These are phyloP conservation scores for Drosophila navojoa DNA, from an alignment of 1,140 invertebrate species.

Conservation along the genomic window DNA sequence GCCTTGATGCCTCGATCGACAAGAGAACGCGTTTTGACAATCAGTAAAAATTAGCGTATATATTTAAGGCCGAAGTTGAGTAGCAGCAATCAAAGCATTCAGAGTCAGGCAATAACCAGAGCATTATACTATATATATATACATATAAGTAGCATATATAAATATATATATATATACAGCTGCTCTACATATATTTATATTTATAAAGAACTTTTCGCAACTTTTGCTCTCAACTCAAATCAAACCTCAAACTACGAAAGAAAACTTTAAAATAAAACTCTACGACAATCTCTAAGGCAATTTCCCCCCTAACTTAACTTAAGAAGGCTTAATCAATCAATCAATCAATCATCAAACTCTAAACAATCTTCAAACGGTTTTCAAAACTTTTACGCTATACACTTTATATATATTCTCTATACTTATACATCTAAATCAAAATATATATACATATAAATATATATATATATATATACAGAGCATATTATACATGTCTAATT, in stretches of 20 bases:
- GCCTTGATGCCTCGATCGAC: constrained; percentile 65
- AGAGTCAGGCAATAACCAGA: constrained; percentile 43
- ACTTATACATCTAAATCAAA: constrained; percentile 36
- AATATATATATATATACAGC: constrained; percentile 35
- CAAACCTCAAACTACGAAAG: constrained; percentile 59
- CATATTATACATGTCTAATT: constrained; percentile 52
- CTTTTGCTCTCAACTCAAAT: constrained; percentile 63
- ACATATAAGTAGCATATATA: constrained; percentile 43
- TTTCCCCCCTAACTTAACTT: constrained; percentile 24
- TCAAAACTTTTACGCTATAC: constrained; percentile 65
- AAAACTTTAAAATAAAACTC: constrained; percentile 34
- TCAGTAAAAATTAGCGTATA: constrained; percentile 83
- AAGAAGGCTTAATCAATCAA: constrained; percentile 61
- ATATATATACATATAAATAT: constrained; percentile 6
- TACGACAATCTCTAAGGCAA: constrained; percentile 75
- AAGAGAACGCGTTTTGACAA: constrained; percentile 84
- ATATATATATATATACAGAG: constrained; percentile 14
- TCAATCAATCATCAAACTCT: constrained; percentile 72
- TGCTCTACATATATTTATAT: constrained; percentile 59
- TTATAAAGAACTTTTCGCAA: constrained; percentile 69
- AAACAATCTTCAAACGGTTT: constrained; percentile 76
- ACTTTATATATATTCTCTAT: constrained; percentile 33
- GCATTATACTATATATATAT: constrained; percentile 18
- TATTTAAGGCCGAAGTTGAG: constrained; percentile 47
- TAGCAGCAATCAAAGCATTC: constrained; percentile 38